A percentile compares a stretch with the other conserved stretches of the same genome.
phyloP scores from a whole-genome alignment of 2,113 vertebrate genomes.

The Nyctibius bracteatus region DNA sequence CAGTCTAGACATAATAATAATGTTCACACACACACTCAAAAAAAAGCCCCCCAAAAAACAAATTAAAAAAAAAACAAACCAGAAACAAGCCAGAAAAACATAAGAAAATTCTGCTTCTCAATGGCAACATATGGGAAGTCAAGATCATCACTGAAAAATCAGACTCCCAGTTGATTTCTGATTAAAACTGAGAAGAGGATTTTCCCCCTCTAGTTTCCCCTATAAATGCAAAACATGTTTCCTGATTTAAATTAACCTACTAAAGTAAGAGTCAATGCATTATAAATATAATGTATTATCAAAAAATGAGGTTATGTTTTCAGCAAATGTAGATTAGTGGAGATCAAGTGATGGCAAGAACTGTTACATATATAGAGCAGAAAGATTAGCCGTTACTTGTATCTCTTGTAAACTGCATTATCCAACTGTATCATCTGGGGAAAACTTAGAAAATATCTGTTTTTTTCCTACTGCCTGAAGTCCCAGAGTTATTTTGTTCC shows the following conservation, averaged over 20 bases:
- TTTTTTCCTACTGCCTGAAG: neutral
- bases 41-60: neutral
- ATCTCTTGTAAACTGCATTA: neutral
- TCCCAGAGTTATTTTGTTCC: neutral
- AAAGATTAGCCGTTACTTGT: neutral
- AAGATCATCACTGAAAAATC: neutral
- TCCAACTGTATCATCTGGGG: neutral
- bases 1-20: neutral
- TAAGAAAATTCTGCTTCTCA: neutral
- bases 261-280: neutral
- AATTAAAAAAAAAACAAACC: neutral
- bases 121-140: neutral
- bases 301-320: neutral
- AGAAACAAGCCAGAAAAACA: too few species aligned
- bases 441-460: neutral
- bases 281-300: neutral
- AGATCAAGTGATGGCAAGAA: neutral
- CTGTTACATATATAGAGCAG: neutral
- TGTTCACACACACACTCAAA: neutral
- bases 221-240: neutral
- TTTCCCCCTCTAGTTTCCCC: neutral
- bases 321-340: neutral
- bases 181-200: neutral
- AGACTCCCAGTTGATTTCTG: rapidly evolving
- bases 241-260: neutral